Base-by-base conservation (phyloP, 2,113 vertebrate genomes). In the Lamprotornis superbus region DNA sequence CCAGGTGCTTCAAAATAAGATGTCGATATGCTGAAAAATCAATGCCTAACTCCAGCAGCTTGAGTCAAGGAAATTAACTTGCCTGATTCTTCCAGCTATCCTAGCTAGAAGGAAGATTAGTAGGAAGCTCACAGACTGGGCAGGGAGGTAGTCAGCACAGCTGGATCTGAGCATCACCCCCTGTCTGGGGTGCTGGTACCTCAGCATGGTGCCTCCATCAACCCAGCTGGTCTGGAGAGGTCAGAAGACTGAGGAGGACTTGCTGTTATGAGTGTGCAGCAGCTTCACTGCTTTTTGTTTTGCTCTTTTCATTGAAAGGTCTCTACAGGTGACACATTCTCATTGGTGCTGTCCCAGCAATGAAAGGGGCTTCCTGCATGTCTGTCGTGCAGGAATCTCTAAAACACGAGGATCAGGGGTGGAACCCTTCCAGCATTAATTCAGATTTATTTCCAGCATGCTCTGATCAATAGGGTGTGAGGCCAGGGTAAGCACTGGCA, bases 1-100 rank as follows among this genome's bases (percentile, higher is more conserved):
- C 70, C 90, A 86, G 88, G 92, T 83, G 75, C 83, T 90, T 89
- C 79, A 83, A 92, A 95, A 83, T 83, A 81, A 95, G 79, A 93
- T 90, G 79, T 92, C 93, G 83, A 60, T 67, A 24, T 52, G 47
- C 71, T 95, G 90, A 90, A 96, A 93, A 93, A 94, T 92, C 79
- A 73, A 84, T 57, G 75, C 47, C 75, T 50, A 42, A 65, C 63
- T 93, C 59, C 46, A 90, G 68, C 50, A 83, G 68, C 71, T 92
- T 3, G 0, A 80, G 81, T 65, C 55, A 16, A 90, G 59, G 68
- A 95, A 93, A 92, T 92, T 70, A 90, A 77, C 87, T 89, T 90
- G 90, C 50, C 59, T 67, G 49, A 35, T 93, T 94, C 68, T 85
- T 92, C 50, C 16, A 53, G 84, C 75, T 88, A 10, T 65, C 68